These are phyloP conservation scores for Cephalophus harveyi DNA, from an alignment of 2,113 vertebrate genomes.

Conservation along the genomic window DNA sequence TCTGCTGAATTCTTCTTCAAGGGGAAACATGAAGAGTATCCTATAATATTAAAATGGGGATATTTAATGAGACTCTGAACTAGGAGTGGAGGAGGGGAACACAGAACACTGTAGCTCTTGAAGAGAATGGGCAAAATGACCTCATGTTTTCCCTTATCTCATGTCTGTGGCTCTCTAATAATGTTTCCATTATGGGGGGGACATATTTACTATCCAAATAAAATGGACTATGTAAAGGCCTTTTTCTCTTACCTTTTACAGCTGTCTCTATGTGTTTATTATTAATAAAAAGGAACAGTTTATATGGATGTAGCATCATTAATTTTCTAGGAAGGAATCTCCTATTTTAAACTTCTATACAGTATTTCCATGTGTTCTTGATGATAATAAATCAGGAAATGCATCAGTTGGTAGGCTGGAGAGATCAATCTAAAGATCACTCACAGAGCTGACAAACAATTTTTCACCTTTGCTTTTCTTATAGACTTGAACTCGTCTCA, in stretches of 20 bases:
- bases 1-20: neutral
- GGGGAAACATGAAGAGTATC: neutral
- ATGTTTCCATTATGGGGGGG: slow-evolving; percentile 28
- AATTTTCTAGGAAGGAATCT: slow-evolving; percentile 46
- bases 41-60: slow-evolving; percentile 12
- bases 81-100: neutral
- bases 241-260: slow-evolving; percentile 22
- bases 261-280: neutral
- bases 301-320: neutral
- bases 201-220: neutral
- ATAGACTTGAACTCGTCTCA: slow-evolving; percentile 12
- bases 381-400: neutral
- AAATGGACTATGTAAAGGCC: slow-evolving; percentile 4
- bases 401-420: neutral
- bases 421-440: neutral
- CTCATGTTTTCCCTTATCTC: slow-evolving; percentile 60
- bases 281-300: slow-evolving; percentile 18
- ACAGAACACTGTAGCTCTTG: slow-evolving; percentile 42
- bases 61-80: slow-evolving; percentile 3
- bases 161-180: slow-evolving; percentile 45
- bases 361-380: neutral
- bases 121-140: slow-evolving; percentile 30
- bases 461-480: slow-evolving; percentile 57
- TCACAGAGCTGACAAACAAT: slow-evolving; percentile 9
- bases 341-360: slow-evolving; percentile 13